Evolutionary conservation across 2,113 vertebrate species (phyloP), one percentile per base, ranked within the genome.

Genomic region (Xiphias gladius): DNA sequence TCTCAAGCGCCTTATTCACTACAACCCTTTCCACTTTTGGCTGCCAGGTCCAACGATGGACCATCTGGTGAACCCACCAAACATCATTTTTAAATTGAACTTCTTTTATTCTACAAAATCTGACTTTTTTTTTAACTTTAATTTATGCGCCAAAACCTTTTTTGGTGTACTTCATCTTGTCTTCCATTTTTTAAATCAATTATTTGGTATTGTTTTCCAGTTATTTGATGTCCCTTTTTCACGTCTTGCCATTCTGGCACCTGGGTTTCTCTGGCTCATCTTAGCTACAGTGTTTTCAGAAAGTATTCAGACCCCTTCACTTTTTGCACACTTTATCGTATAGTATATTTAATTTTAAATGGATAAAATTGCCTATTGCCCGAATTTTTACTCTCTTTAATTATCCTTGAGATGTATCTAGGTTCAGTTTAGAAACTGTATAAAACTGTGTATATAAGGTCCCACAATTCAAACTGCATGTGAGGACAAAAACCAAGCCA

Each of bases 1-100:
- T 65, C 50, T 81, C 26, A 76, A 73, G 30, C 10, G 39, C 20
- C 26, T 32, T 59, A 73, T 50, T 58, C 17, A 61, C 26, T 28
- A 55, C 32, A 8, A 62, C 16, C 28, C 46, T 11, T 24, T 46
- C n/a, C 6, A 7, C 30, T 32, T 41, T 37, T 1, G 0, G 43
- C 26, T 22, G 9, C 37, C 11, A 30, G 43, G 61, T 64, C 28
- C 24, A 43, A 32, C 30, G 17, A 9, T 65, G 14, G 35, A 8
- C 32, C 37, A 76, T 32, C 1, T 50, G 41, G 35, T 58, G 52
- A 74, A n/a, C 26, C 26, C 16, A 70, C 12, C 37, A 26, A 26
- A 46, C 26, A 50, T 9, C 41, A 35, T 64, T 65, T 70, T 14
- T 35, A 57, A 64, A 57, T 5, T 6, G 3, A 35, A 43, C 32